A percentile compares a stretch with the other conserved stretches of the same genome.
phyloP scores from a whole-genome alignment of 1,140 invertebrate genomes.

The Brachionus paranguensis region DNA sequence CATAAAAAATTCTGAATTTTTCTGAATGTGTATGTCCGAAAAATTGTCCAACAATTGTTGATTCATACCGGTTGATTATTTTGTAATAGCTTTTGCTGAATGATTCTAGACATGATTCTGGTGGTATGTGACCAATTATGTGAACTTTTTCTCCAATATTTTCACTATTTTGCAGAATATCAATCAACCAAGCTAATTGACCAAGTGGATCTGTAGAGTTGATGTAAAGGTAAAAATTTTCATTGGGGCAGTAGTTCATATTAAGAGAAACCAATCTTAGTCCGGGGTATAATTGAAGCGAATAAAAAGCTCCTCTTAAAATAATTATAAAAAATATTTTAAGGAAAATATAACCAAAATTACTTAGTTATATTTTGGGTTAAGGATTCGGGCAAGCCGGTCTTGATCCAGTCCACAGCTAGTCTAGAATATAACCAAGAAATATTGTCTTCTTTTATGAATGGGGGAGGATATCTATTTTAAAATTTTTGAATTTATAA shows the following conservation, averaged over 20 bases:
- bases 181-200: slow-evolving; percentile 75
- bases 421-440: slow-evolving; percentile 17
- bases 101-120: slow-evolving; percentile 61
- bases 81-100: slow-evolving; percentile 60
- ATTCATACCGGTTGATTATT: slow-evolving; percentile 50
- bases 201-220: slow-evolving; percentile 92
- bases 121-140: slow-evolving; percentile 93
- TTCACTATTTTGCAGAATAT: slow-evolving; percentile 75
- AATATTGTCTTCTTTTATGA: slow-evolving; percentile 32
- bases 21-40: slow-evolving; percentile 58
- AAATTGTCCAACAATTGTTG: slow-evolving; percentile 57
- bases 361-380: background rate
- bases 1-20: slow-evolving; percentile 56
- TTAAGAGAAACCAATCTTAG: slow-evolving; percentile 60
- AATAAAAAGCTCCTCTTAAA: slow-evolving; percentile 23
- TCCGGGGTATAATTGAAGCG: slow-evolving; percentile 43
- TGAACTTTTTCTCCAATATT: slow-evolving; percentile 84
- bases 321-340: background rate
- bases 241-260: slow-evolving; percentile 54
- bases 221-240: slow-evolving; percentile 76
- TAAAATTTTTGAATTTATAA: background rate
- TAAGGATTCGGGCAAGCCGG: slow-evolving; percentile 13
- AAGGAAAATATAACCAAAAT: background rate
- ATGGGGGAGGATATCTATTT: background rate
- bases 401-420: slow-evolving; percentile 12